Conservation (phyloP, 2,888 invertebrate species). For the Stegana nigrithorax region DNA sequence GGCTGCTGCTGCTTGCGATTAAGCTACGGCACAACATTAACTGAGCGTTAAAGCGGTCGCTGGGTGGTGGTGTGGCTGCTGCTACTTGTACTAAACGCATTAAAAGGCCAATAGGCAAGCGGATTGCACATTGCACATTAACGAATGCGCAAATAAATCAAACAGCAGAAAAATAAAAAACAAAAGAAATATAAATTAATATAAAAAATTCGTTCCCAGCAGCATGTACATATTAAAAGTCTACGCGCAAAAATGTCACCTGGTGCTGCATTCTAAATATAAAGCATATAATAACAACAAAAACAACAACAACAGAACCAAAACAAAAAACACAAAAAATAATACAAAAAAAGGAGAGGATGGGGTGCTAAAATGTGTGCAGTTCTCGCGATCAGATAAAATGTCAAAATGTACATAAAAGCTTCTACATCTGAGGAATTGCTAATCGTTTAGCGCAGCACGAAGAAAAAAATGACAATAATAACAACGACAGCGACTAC, state of each 20-base stretch:
- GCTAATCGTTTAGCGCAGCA: slow-evolving; percentile 49
- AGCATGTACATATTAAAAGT: too few relatives aligned
- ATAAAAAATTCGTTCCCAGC: too few relatives aligned
- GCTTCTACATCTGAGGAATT: slow-evolving; percentile 64
- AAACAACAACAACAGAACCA: slow-evolving; percentile 1
- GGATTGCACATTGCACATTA: too few relatives aligned
- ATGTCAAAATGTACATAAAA: slow-evolving; percentile 66
- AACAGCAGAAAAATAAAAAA: background rate
- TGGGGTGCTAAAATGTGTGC: slow-evolving; percentile 63
- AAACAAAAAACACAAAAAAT: too few relatives aligned
- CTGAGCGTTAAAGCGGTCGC: slow-evolving; percentile 14
- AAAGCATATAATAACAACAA: background rate
- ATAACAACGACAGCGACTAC: too few relatives aligned
- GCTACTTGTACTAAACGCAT: too few relatives aligned
- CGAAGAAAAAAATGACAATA: too few relatives aligned
- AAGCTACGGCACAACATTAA: background rate
- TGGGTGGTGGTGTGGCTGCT: too few relatives aligned
- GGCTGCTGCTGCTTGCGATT: slow-evolving; percentile 15
- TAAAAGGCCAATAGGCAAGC: background rate
- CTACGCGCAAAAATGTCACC: slow-evolving; percentile 4
- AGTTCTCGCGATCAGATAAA: slow-evolving; percentile 63
- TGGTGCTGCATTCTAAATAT: background rate
- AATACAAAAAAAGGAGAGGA: too few relatives aligned
- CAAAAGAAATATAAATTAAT: too few relatives aligned
- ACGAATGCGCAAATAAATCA: background rate